Evolutionary conservation across 1,140 invertebrate species (phyloP).

Genomic region (Pantala flavescens): DNA sequence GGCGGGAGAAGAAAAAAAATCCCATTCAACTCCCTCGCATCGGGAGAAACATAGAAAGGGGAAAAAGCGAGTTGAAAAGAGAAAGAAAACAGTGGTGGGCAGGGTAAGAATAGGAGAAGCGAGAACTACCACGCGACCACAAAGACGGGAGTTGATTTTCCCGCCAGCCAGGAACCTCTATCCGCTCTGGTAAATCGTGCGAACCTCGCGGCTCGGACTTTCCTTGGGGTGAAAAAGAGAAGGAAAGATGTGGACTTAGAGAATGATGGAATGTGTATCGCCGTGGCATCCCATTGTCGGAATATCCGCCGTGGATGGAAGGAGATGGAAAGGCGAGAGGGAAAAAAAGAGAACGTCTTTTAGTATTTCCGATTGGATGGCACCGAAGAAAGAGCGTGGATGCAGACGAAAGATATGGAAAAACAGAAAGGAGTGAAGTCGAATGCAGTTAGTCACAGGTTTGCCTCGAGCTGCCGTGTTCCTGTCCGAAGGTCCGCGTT

Average conservation of each 20-base stretch:
- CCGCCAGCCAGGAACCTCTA: background rate
- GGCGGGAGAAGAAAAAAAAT: background rate
- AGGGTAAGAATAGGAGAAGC: background rate
- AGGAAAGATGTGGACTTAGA: too few relatives aligned
- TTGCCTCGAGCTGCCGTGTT: too few relatives aligned
- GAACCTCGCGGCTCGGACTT: background rate
- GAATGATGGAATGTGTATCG: too few relatives aligned
- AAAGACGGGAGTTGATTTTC: background rate
- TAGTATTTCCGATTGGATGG: too few relatives aligned
- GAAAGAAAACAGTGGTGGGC: background rate
- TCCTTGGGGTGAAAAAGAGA: too few relatives aligned
- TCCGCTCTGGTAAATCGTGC: slow-evolving; percentile 1
- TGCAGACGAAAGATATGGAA: too few relatives aligned
- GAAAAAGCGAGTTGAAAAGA: background rate
- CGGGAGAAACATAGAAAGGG: background rate
- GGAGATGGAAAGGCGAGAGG: background rate
- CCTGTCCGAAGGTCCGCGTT: too few relatives aligned
- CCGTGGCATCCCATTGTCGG: too few relatives aligned
- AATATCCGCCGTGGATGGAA: background rate
- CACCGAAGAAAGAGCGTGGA: too few relatives aligned
- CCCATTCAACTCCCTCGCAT: background rate
- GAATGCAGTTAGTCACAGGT: too few relatives aligned
- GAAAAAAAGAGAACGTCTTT: background rate
- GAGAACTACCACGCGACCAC: background rate
- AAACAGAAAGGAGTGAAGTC: too few relatives aligned